These are phyloP conservation scores for Magallana gigas DNA, from an alignment of 1,140 invertebrate genomes.

Conservation along the genomic window DNA sequence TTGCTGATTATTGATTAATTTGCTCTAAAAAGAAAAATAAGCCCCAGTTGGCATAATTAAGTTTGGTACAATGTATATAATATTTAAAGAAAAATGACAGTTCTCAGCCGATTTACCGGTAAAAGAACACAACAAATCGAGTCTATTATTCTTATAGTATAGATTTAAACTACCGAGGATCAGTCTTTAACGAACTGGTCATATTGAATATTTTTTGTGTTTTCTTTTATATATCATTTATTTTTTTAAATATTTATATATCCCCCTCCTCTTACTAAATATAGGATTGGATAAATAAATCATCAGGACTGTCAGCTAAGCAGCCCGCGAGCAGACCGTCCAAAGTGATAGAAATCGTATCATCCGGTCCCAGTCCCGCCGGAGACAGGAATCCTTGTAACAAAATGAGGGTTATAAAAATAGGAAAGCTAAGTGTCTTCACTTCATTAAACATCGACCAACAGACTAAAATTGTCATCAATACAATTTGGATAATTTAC, in stretches of 20 bases:
- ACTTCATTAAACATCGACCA: conserved; percentile 18
- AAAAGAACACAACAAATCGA: too few relatives aligned
- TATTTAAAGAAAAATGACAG: too few relatives aligned
- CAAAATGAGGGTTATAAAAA: conserved; percentile 3
- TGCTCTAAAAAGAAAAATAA: too few relatives aligned
- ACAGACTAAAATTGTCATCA: not conserved
- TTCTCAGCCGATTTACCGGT: too few relatives aligned
- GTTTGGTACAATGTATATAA: too few relatives aligned
- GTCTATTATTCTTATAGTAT: too few relatives aligned
- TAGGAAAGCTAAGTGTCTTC: conserved; percentile 1
- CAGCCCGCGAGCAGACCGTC: not conserved
- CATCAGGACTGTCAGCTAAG: not conserved
- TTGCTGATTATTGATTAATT: too few relatives aligned
- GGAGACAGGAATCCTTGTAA: not conserved
- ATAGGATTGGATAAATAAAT: too few relatives aligned
- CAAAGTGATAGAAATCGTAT: not conserved
- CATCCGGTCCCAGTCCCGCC: not conserved
- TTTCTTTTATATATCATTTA: not conserved
- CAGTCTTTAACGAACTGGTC: not conserved
- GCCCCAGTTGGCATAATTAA: too few relatives aligned
- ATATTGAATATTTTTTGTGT: not conserved
- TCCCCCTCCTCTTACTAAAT: not conserved
- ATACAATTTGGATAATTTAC: conserved; percentile 6
- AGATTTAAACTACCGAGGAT: too few relatives aligned
- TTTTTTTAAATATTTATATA: not conserved